Conservation (phyloP, 1,140 invertebrate species). For the Caerostris darwini region DNA sequence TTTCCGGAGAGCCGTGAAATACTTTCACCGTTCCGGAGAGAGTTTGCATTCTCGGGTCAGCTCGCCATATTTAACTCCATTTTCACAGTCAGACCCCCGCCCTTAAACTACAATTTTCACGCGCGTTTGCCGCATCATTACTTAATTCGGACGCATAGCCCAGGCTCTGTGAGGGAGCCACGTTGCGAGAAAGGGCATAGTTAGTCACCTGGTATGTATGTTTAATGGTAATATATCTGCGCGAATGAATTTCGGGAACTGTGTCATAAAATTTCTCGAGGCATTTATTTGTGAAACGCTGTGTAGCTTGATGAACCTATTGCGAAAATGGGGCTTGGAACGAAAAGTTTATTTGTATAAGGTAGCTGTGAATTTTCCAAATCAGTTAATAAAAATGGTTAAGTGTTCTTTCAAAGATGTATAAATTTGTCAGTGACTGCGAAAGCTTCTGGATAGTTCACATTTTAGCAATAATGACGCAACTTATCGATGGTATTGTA, state of each 20-base stretch:
- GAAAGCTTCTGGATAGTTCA: no score
- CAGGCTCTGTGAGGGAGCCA: not conserved
- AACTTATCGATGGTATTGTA: no score
- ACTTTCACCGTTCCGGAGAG: slow-evolving; percentile 45
- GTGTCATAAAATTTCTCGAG: slow-evolving; percentile 46
- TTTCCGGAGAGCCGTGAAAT: slow-evolving; percentile 23
- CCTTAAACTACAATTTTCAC: slow-evolving; percentile 32
- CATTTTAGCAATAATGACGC: no score
- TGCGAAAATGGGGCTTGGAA: not conserved
- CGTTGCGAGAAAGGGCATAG: not conserved
- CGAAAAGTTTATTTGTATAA: not conserved
- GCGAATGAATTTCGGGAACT: slow-evolving; percentile 25
- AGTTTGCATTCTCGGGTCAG: not conserved
- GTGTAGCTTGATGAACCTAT: slow-evolving; percentile 8
- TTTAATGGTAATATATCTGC: slow-evolving; percentile 50
- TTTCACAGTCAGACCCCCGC: slow-evolving; percentile 25
- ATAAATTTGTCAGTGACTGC: not conserved
- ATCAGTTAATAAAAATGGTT: not conserved
- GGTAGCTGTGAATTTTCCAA: not conserved
- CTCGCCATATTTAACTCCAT: slow-evolving; percentile 53
- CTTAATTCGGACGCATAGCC: slow-evolving; percentile 49
- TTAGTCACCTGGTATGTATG: slow-evolving; percentile 47
- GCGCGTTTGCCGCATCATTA: slow-evolving; percentile 54
- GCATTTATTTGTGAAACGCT: not conserved
- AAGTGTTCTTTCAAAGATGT: not conserved